Evolutionary conservation across 2,113 vertebrate species (phyloP).

Genomic region (Ardeotis arabs): DNA sequence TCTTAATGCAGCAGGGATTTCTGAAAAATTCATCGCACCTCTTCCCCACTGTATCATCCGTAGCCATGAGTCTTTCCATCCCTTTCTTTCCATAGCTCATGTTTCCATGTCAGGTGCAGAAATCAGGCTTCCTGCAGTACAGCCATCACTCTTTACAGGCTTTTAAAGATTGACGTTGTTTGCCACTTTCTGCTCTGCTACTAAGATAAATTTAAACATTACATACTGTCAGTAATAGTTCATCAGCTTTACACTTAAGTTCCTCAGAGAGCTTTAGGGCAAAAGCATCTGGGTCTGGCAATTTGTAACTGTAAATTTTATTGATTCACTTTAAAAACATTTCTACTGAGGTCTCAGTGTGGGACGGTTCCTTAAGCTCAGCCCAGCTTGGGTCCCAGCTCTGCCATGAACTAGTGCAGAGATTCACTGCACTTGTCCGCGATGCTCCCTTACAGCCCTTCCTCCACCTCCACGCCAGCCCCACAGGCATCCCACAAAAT

Average conservation of each 20-base stretch:
- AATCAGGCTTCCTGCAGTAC: not conserved
- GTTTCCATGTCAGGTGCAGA: fast-evolving
- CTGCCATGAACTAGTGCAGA: not conserved
- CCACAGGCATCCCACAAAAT: fast-evolving
- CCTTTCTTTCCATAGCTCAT: not conserved
- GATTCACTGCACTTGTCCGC: fast-evolving
- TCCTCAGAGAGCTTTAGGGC: not conserved
- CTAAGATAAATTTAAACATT: not conserved
- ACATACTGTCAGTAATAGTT: not conserved
- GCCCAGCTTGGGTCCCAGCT: fast-evolving
- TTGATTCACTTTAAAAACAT: not conserved
- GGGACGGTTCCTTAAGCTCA: not conserved
- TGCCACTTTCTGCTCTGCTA: not conserved
- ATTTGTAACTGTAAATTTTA: conserved; percentile 5
- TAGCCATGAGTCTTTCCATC: not conserved
- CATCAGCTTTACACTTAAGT: not conserved
- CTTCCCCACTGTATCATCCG: not conserved
- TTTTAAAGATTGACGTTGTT: not conserved
- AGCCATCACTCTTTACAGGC: fast-evolving
- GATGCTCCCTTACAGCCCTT: fast-evolving
- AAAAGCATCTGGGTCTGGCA: not conserved
- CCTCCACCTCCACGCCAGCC: not conserved
- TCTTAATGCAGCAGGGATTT: not conserved
- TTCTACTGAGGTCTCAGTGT: not conserved
- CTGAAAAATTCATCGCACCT: not conserved